Evolutionary conservation across 2,797 vertebrate species (phyloP).

Genomic region (Florisuga fusca): DNA sequence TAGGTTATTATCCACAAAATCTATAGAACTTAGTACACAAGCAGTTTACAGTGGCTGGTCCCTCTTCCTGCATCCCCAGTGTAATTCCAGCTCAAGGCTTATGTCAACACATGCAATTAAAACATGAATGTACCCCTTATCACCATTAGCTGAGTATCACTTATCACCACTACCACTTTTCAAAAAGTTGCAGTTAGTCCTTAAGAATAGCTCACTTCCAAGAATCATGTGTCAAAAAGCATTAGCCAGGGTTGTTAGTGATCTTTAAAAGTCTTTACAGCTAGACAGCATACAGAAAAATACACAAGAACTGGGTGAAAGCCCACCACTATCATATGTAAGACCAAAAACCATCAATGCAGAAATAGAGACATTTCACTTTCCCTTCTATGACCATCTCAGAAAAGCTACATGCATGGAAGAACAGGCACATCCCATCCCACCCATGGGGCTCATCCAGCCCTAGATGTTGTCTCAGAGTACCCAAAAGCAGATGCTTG

Average conservation of each 20-base stretch:
- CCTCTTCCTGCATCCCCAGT: neutral
- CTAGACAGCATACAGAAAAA: neutral
- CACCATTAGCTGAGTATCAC: neutral
- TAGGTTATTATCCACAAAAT: neutral
- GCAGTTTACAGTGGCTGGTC: neutral
- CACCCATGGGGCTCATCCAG: neutral
- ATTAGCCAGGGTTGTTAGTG: neutral
- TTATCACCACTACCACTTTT: neutral
- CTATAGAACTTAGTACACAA: neutral
- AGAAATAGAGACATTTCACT: neutral
- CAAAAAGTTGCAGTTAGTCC: neutral
- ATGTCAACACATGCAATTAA: neutral
- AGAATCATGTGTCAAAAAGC: neutral
- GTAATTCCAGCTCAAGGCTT: neutral
- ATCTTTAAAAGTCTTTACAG: neutral
- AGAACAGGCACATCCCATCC: neutral
- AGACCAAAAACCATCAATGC: neutral
- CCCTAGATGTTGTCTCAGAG: neutral
- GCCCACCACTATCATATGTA: rapidly evolving
- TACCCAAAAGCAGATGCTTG: neutral
- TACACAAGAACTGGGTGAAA: neutral
- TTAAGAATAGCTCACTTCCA: neutral
- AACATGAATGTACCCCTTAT: neutral
- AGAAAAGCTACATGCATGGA: neutral
- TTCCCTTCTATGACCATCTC: neutral